Evolutionary conservation across 1,140 invertebrate genomes (phyloP), one percentile per base, ranked within the genome.

Genomic region (Bombus pascuorum): DNA sequence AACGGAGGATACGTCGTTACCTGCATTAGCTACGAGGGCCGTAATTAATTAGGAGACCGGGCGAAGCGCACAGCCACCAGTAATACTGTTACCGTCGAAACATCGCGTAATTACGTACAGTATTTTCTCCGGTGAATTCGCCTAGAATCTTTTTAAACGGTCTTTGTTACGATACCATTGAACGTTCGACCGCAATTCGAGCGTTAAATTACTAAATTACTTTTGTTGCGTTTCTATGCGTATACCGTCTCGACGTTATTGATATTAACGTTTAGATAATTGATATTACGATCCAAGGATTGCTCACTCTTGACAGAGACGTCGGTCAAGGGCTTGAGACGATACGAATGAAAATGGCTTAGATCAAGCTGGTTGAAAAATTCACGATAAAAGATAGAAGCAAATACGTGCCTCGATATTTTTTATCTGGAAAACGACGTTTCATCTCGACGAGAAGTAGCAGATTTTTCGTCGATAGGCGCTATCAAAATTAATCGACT

Each of bases 21-120:
- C 53, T 62, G 47, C 79, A 42, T 70, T 79, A 68, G 42, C n/a
- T 74, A 59, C 32, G 32, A 47, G 34, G 71, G 37, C 80, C 44
- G 62, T 83, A 88, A 88, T 87, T 88, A 88, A 88, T 88, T 88
- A 59, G 71, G 59, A 78, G 37, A 57, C 79, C 75, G 80, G 59
- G 37, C 74, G 57, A 87, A 86, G 74, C 25, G 53, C 2, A 62
- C 18, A 34, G 62, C 53, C 53, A 47, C 68, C 39, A 66, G 62
- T 82, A 82, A 82, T 47, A 65, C 57, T 39, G 80, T 82, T 82
- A 82, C 22, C 71, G 39, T 28, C 32, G n/a, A 44, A 47, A 47
- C 71, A 75, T 82, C 42, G 28, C 3, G 32, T 75, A 82, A 82
- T 82, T 74, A 34, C 34, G 15, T 39, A 53, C 71, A 3, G 39